Percentiles rank a stretch among this genome's conserved stretches.
phyloP scores from a whole-genome alignment of 2,113 vertebrate genomes.

The Tenrec ecaudatus region DNA sequence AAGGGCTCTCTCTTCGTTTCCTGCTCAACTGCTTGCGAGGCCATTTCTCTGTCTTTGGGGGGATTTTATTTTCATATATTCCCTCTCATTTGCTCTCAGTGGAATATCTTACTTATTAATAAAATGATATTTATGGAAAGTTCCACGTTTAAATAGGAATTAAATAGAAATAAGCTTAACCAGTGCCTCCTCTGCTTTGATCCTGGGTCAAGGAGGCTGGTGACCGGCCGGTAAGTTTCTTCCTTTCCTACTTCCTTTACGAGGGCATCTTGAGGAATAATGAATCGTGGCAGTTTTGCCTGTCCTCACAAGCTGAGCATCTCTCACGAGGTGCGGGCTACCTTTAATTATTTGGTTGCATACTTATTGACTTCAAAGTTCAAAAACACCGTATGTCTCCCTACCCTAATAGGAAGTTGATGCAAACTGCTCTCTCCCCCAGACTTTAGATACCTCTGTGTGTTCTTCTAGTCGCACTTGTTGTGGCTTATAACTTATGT shows the following conservation, averaged over 20 bases:
- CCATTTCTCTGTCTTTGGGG: not conserved
- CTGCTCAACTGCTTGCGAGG: not conserved
- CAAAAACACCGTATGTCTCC: not conserved
- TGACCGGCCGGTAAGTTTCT: not conserved
- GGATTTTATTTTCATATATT: not conserved
- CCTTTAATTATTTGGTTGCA: not conserved
- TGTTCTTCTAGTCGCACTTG: conserved; percentile 44
- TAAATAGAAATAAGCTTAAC: not conserved
- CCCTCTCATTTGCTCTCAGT: not conserved
- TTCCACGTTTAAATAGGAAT: not conserved
- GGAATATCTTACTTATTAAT: not conserved
- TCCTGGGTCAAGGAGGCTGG: not conserved
- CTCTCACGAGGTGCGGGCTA: not conserved
- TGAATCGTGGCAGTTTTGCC: not conserved
- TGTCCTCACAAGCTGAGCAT: accelerated
- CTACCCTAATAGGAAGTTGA: not conserved
- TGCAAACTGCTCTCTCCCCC: not conserved
- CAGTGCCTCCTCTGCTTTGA: not conserved
- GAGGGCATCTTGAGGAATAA: not conserved
- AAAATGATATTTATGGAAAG: not conserved
- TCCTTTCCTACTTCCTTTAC: no score
- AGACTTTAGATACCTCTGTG: conserved; percentile 16
- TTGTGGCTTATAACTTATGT: conserved; percentile 3
- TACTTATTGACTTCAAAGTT: not conserved
- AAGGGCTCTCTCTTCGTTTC: not conserved